Base-by-base conservation (phyloP, 1,140 invertebrate genomes). In the Eumaeus atala region DNA sequence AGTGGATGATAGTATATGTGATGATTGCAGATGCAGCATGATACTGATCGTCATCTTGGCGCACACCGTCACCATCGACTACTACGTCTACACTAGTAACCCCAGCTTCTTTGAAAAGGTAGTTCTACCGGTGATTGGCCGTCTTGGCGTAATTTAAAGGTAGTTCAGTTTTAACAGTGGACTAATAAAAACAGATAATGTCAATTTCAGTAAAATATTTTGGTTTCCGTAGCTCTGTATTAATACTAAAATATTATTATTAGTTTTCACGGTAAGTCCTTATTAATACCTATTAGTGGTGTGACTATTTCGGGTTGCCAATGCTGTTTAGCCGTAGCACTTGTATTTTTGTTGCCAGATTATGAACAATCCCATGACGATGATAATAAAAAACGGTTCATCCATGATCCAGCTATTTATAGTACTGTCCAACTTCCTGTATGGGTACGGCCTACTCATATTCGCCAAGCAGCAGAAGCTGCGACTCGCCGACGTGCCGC, bases 71-170 rank as follows among this genome's bases (percentile, higher is more conserved):
- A 54, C 65, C 40, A 63, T 69, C 21, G 53, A 59, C 4, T 54
- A 66, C 14, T 69, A 65, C 48, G 28, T 64, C 0, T 61, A 63
- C 10, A 16, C 66, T 9, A 61, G 64, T 44, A 66, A 69, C 42
- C 66, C 70, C 0, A 49, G 48, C 3, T 62, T 58, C n/a, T 58
- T 62, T 14, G 66, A 72, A 54, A 48, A 61, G 52, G 70, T 72
- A 53, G 49, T 28, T 28, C 6, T n/a, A n/a, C n/a, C n/a, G n/a
- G n/a, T n/a, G n/a, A n/a, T n/a, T n/a, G n/a, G n/a, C n/a, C n/a
- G n/a, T n/a, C n/a, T n/a, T n/a, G n/a, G n/a, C n/a, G n/a, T n/a
- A n/a, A n/a, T n/a, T n/a, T n/a, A n/a, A n/a, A n/a, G n/a, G n/a
- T n/a, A n/a, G n/a, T n/a, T n/a, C n/a, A n/a, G n/a, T n/a, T n/a